Evolutionary conservation across 2,113 vertebrate genomes (phyloP).

Genomic region (Mohoua ochrocephala): DNA sequence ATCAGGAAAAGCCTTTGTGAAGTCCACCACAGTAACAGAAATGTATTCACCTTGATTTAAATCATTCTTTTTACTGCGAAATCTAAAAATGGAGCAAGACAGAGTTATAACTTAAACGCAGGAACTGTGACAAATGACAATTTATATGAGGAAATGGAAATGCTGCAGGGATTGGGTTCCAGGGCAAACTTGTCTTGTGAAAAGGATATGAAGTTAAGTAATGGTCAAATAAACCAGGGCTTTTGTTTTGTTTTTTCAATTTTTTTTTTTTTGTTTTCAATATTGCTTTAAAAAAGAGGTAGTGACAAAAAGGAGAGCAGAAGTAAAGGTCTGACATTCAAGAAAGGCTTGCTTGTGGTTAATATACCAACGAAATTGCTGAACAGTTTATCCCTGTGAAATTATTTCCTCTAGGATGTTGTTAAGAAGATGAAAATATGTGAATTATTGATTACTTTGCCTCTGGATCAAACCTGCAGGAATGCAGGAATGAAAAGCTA

Average conservation of each 20-base stretch:
- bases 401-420: not conserved
- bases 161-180: not conserved
- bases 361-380: not conserved
- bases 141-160: constrained; percentile 3
- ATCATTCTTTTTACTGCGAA: not conserved
- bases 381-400: not conserved
- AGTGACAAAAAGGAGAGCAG: not conserved
- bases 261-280: not conserved
- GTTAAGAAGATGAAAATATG: not conserved
- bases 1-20: constrained; percentile 37
- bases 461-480: not conserved
- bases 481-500: not conserved
- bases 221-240: not conserved
- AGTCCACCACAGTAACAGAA: not conserved
- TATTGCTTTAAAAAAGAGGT: not conserved
- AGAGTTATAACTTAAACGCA: not conserved
- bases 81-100: constrained; percentile 30
- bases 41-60: constrained; percentile 31
- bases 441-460: not conserved
- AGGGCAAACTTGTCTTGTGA: not conserved
- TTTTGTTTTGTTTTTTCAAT: not conserved
- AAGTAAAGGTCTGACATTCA: not conserved
- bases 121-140: not conserved
- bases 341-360: not conserved
- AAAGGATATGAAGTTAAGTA: constrained; percentile 10